These are phyloP conservation scores for Cranoglanis bouderius DNA, from an alignment of 2,113 vertebrate species.

Conservation along the genomic window DNA sequence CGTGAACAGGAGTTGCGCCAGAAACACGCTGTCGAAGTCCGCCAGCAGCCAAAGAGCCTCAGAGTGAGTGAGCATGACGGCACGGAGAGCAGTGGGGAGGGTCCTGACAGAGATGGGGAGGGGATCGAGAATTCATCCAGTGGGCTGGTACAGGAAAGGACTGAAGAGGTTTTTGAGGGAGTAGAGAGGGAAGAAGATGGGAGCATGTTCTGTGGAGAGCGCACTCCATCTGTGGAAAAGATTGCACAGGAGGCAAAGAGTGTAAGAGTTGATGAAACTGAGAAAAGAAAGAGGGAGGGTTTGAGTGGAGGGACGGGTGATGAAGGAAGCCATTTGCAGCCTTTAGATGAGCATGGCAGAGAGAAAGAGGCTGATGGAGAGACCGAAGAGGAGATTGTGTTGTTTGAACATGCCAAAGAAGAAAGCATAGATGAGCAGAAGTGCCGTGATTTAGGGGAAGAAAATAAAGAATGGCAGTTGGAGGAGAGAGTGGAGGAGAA, in stretches of 20 bases:
- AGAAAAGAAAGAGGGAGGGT: neutral
- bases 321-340: neutral
- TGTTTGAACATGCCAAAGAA: neutral
- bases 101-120: conserved; percentile 34
- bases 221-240: neutral
- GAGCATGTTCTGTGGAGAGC: neutral
- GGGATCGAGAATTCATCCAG: conserved; percentile 31
- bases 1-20: conserved; percentile 89
- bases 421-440: neutral
- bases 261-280: neutral
- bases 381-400: neutral
- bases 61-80: conserved; percentile 82
- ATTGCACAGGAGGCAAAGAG: neutral
- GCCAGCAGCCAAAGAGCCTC: conserved; percentile 94
- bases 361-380: neutral
- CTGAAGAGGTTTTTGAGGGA: conserved; percentile 7
- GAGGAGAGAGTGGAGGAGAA: conserved; percentile 35
- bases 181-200: conserved; percentile 29
- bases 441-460: neutral
- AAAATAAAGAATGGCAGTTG: conserved; percentile 5
- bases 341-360: neutral
- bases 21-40: conserved; percentile 89
- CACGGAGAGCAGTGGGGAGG: conserved; percentile 61
- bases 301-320: conserved; percentile 2
- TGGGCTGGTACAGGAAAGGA: conserved; percentile 24